A percentile compares a stretch with the other conserved stretches of the same genome.
phyloP scores from a whole-genome alignment of 2,888 invertebrate species.

The Mythimna impura region DNA sequence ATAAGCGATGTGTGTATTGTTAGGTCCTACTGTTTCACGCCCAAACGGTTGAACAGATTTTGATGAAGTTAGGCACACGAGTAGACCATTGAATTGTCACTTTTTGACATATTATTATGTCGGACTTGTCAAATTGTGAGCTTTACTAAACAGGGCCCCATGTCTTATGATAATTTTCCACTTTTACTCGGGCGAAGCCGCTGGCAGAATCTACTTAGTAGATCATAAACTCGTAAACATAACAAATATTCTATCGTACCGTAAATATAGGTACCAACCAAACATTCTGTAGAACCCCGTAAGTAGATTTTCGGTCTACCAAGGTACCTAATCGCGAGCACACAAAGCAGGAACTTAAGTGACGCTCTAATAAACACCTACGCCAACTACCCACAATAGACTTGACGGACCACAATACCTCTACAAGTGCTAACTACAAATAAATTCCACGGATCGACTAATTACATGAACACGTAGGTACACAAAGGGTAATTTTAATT shows the following conservation, averaged over 20 bases:
- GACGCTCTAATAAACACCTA: constrained; percentile 36
- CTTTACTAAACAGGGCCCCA: no score
- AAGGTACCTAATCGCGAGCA: not conserved
- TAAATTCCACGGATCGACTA: constrained; percentile 18
- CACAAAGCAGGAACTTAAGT: constrained; percentile 19
- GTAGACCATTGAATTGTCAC: no score
- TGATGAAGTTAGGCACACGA: no score
- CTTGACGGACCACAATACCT: constrained; percentile 3
- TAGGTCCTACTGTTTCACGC: no score
- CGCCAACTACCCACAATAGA: not conserved
- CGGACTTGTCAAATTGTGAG: no score
- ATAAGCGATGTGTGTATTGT: no score
- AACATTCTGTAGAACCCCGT: no score
- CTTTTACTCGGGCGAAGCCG: no score
- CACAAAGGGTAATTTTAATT: constrained; percentile 44
- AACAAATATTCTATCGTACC: not conserved
- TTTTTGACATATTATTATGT: no score
- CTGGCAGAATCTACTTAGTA: no score
- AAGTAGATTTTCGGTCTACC: not conserved
- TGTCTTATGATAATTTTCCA: no score
- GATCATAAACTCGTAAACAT: not conserved
- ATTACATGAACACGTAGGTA: constrained; percentile 12
- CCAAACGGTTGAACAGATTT: no score
- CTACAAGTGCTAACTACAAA: constrained; percentile 11
- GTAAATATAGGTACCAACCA: not conserved